Percentiles rank a stretch among this genome's conserved stretches.
These are phyloP conservation scores for Formica selysi DNA, from an alignment of 1,140 invertebrate genomes.

Conservation along the genomic window DNA sequence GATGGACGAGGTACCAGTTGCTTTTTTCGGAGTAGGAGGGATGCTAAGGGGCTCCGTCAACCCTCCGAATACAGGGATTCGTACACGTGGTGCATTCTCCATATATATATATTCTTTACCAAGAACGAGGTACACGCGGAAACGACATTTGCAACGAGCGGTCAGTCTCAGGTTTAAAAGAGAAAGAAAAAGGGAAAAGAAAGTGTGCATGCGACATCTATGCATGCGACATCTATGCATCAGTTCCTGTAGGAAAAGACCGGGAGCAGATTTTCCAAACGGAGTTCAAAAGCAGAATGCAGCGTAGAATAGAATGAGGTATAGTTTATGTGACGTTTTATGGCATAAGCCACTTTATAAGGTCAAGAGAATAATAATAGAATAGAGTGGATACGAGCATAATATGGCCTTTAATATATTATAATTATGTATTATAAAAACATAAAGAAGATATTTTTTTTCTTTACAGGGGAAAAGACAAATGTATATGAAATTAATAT, in stretches of 20 bases:
- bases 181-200: conserved; percentile 35
- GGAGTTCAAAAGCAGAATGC: neutral
- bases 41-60: conserved; percentile 62
- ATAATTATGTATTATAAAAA: neutral
- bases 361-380: conserved; percentile 30
- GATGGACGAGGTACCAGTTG: conserved; percentile 44
- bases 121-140: conserved; percentile 20
- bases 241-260: neutral
- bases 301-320: conserved; percentile 25
- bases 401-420: neutral
- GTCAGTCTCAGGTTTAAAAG: conserved; percentile 46
- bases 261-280: neutral
- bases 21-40: conserved; percentile 22
- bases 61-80: conserved; percentile 44
- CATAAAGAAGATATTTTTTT: neutral
- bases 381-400: neutral
- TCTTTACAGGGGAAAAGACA: neutral
- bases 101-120: too few species aligned
- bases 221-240: too few species aligned
- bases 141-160: conserved; percentile 50
- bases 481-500: too few species aligned
- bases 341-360: conserved; percentile 35
- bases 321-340: conserved; percentile 59
- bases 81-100: conserved; percentile 16
- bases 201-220: neutral